Evolutionary conservation across 1,140 invertebrate genomes (phyloP).

Genomic region (Cydia amplana): DNA sequence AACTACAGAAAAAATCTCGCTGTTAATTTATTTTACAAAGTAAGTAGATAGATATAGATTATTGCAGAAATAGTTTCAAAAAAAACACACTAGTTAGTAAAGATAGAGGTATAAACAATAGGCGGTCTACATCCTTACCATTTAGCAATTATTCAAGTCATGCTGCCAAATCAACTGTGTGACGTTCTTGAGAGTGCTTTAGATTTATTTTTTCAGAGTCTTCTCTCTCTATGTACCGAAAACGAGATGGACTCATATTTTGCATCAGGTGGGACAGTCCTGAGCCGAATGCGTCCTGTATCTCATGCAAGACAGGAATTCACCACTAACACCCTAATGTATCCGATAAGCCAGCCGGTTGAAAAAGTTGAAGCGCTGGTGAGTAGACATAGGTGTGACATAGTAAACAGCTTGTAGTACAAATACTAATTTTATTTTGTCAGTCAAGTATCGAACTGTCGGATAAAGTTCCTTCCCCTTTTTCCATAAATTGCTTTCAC

Average conservation of each 20-base stretch:
- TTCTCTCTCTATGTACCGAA: conserved; percentile 73
- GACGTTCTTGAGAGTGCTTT: not conserved
- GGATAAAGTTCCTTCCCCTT: no score
- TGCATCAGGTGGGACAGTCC: conserved; percentile 72
- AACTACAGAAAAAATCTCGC: conserved; percentile 82
- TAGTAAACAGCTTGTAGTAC: not conserved
- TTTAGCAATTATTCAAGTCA: no score
- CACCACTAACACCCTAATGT: conserved; percentile 82
- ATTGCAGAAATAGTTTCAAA: no score
- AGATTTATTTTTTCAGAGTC: conserved; percentile 54
- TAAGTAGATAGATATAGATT: conserved; percentile 46
- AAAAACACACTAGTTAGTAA: no score
- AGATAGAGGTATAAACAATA: no score
- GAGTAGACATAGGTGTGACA: no score
- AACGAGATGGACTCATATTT: conserved; percentile 55
- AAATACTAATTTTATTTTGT: no score
- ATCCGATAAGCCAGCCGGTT: conserved; percentile 85
- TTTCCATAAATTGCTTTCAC: no score
- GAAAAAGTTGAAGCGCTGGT: conserved; percentile 83
- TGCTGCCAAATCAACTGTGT: no score
- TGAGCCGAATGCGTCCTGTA: conserved; percentile 77
- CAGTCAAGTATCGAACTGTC: no score
- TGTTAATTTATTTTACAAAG: conserved; percentile 84
- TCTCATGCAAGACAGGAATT: conserved; percentile 84
- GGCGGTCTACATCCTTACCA: no score